Evolutionary conservation across 2,113 vertebrate genomes (phyloP), one percentile per base, ranked within the genome.

Genomic region (Apistogramma diplotaenia): DNA sequence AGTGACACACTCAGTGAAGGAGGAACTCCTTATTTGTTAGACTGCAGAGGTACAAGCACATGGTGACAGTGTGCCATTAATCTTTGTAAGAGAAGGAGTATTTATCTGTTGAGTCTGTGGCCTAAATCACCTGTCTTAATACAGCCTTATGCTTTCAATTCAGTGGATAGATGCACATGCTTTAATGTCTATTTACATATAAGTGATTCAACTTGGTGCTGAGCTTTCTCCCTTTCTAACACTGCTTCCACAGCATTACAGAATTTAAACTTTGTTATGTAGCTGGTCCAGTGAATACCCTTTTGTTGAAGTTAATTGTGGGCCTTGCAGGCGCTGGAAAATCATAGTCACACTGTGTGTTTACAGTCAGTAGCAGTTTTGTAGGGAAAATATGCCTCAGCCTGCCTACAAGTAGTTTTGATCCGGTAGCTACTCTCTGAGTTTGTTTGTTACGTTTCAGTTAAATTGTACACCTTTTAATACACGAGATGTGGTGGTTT

Each of bases 301-400:
- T 49, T 89, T 79, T 87, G 87, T 89, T 81, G 0, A 54, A 76
- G 58, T 88, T 88, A 79, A 78, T 74, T 78, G 37, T n/a, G 27
- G 79, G 46, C 40, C 21, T 31, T 43, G 59, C 59, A 79, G 21
- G 18, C 72, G 76, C 58, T 79, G 90, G 88, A 92, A 89, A 91
- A 82, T 74, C 16, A 23, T 43, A 83, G 74, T 93, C 80, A 90
- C 16, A 1, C 75, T 60, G 11, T 15, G 55, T 83, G 77, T 87
- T 90, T 85, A 78, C 62, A 84, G 25, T 54, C 67, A 59, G 78
- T 54, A 57, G 75, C 82, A 85, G 72, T 55, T 87, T 85, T 72
- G 46, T 65, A 9, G 49, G 85, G 59, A 89, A 91, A 93, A 70
- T 83, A 57, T 89, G 84, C 65, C 70, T 92, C 90, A 91, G 81